Evolutionary conservation across 2,888 invertebrate genomes (phyloP).

Genomic region (Agapostemon virescens): DNA sequence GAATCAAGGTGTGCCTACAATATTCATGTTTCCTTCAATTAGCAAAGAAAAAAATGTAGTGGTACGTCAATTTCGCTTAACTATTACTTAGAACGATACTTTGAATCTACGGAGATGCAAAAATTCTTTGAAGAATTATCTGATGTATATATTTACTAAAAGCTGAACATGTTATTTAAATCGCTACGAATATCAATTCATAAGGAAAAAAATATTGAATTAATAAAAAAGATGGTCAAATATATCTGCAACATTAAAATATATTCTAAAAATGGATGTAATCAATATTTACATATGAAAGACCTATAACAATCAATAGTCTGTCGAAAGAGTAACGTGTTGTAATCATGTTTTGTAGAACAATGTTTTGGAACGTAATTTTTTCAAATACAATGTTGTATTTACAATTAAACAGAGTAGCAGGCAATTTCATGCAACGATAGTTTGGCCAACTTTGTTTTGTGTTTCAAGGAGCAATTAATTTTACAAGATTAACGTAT

Average conservation of each 20-base stretch:
- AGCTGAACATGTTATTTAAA: background rate
- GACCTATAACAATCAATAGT: too few relatives aligned
- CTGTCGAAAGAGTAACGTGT: background rate
- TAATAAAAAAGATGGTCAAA: background rate
- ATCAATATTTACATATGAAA: too few relatives aligned
- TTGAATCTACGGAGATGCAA: background rate
- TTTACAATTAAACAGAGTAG: too few relatives aligned
- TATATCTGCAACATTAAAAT: background rate
- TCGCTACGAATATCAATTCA: background rate
- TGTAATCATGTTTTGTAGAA: too few relatives aligned
- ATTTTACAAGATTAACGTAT: too few relatives aligned
- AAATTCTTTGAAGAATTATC: background rate
- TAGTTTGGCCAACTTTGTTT: too few relatives aligned
- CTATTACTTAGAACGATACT: background rate
- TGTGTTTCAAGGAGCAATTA: too few relatives aligned
- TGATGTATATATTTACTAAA: background rate
- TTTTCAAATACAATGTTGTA: background rate
- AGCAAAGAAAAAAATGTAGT: background rate
- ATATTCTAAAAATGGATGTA: background rate
- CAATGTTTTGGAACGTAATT: background rate
- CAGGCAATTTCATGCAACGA: background rate
- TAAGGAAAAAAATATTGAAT: background rate
- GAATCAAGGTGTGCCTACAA: background rate
- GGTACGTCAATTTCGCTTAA: background rate
- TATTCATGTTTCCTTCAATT: background rate